Conservation (phyloP, 2,797 vertebrate species). For the Prunella strophiata region DNA sequence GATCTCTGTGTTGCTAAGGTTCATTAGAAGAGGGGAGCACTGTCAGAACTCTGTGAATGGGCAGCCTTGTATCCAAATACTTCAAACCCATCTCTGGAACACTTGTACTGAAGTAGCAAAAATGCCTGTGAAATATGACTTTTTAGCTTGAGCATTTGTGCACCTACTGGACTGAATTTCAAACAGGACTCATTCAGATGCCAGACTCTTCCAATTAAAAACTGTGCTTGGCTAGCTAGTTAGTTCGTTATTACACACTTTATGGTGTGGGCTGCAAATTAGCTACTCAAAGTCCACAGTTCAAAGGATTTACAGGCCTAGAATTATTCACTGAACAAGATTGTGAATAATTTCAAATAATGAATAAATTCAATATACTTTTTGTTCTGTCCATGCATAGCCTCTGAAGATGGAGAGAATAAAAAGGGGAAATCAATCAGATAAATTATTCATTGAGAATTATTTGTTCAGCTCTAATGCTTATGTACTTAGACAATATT, state of each 20-base stretch:
- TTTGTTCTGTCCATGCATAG: conserved; percentile 55
- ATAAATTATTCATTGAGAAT: conserved; percentile 71
- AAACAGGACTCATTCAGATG: conserved; percentile 46
- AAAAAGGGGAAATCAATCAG: conserved; percentile 71
- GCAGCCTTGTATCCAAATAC: background rate
- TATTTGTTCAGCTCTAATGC: conserved; percentile 73
- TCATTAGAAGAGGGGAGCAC: background rate
- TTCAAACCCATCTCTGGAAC: background rate
- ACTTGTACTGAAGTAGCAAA: background rate
- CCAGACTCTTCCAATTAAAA: conserved; percentile 63
- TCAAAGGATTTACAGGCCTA: conserved; percentile 62
- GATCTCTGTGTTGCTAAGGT: background rate
- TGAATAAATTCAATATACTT: conserved; percentile 73
- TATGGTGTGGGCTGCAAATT: conserved; percentile 59
- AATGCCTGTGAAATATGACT: conserved; percentile 22
- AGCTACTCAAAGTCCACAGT: conserved; percentile 55
- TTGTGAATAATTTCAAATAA: conserved; percentile 72
- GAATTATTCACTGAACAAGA: conserved; percentile 71
- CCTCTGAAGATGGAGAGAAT: conserved; percentile 58
- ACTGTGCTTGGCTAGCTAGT: conserved; percentile 35
- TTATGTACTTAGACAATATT: conserved; percentile 74
- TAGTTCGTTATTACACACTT: conserved; percentile 49
- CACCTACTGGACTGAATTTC: conserved; percentile 44
- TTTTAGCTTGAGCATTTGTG: conserved; percentile 35
- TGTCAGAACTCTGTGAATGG: background rate